These are phyloP conservation scores for Mythimna vitellina DNA, from an alignment of 2,888 invertebrate genomes.

Conservation along the genomic window DNA sequence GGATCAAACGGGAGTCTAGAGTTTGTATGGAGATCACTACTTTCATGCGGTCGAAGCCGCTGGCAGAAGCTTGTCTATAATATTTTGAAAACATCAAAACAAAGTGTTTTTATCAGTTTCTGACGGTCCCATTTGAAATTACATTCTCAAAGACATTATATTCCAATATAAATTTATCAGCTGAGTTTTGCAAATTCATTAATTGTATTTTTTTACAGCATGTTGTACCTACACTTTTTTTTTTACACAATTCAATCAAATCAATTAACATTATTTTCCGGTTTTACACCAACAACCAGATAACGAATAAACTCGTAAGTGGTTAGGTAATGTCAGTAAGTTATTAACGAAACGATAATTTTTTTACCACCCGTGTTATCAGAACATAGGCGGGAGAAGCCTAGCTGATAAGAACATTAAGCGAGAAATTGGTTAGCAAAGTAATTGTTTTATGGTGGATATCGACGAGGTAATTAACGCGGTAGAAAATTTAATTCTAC, in stretches of 20 bases:
- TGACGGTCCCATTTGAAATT: no score
- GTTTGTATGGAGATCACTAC: no score
- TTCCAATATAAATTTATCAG: no score
- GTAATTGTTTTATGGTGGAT: constrained; percentile 25
- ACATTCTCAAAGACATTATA: no score
- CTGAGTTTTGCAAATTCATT: no score
- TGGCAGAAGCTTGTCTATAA: no score
- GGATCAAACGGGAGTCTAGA: no score
- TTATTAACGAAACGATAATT: constrained; percentile 10
- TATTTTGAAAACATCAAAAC: no score
- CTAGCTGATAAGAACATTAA: constrained; percentile 30
- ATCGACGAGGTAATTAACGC: constrained; percentile 5
- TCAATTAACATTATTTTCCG: neutral
- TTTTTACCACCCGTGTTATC: constrained; percentile 31
- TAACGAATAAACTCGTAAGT: neutral
- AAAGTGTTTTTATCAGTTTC: no score
- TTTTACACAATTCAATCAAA: neutral
- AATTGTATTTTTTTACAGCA: no score
- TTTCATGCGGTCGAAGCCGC: no score
- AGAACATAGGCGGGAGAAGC: neutral
- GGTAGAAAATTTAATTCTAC: neutral
- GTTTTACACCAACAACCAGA: neutral
- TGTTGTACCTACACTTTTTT: neutral
- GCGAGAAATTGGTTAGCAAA: constrained; percentile 21
- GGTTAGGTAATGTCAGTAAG: neutral